Evolutionary conservation across 2,888 invertebrate genomes (phyloP).

Genomic region (Polydrusus tereticollis): DNA sequence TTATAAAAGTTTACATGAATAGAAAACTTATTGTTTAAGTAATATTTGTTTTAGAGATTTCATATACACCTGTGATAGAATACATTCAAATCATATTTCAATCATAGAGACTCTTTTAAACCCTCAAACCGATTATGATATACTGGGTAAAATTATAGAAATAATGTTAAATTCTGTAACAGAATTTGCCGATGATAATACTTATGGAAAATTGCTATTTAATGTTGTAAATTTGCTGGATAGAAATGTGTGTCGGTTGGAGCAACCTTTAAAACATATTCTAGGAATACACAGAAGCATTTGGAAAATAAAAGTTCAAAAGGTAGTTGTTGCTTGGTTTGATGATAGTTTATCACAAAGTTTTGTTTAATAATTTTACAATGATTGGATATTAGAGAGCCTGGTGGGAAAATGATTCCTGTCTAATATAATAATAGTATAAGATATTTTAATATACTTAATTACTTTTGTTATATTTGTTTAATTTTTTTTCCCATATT

Average conservation of each 20-base stretch:
- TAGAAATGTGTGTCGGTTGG: conserved; percentile 46
- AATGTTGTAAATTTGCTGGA: conserved; percentile 50
- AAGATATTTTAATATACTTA: too few relatives aligned
- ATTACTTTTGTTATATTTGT: too few relatives aligned
- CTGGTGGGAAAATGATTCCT: too few relatives aligned
- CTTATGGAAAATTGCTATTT: conserved; percentile 54
- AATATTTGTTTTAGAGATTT: conserved; percentile 49
- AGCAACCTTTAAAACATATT: conserved; percentile 55
- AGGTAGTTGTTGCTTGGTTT: conserved; percentile 31
- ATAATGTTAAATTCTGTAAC: conserved; percentile 50
- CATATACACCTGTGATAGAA: conserved; percentile 39
- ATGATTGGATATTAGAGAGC: too few relatives aligned
- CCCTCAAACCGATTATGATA: conserved; percentile 43
- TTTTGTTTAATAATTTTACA: conserved; percentile 43
- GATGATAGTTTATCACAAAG: conserved; percentile 54
- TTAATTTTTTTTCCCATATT: too few relatives aligned
- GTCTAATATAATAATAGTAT: too few relatives aligned
- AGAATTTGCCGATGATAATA: conserved; percentile 49
- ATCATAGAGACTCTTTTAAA: conserved; percentile 51
- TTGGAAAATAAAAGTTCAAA: conserved; percentile 55
- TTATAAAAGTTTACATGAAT: too few relatives aligned
- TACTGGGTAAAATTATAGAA: conserved; percentile 51
- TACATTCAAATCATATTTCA: conserved; percentile 50
- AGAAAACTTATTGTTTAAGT: not conserved
- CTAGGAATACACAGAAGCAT: conserved; percentile 54